Percentiles rank a stretch among this genome's conserved stretches.
Conservation (phyloP, 2,797 vertebrate species). For the Alauda arvensis region DNA sequence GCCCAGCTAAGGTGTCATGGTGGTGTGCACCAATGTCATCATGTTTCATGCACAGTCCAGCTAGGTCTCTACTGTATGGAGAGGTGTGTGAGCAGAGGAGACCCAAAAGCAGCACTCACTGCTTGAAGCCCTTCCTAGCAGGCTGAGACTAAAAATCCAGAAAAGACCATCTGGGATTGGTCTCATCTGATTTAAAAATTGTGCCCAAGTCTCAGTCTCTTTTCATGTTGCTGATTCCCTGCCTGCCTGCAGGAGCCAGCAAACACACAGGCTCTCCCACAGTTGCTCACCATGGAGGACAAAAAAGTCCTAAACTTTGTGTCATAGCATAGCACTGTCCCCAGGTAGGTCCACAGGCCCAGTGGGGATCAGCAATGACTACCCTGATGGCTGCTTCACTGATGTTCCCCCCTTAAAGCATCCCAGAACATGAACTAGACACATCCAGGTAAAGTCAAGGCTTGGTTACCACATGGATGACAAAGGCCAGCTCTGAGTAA, state of each 20-base stretch:
- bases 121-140: not conserved
- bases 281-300: not conserved
- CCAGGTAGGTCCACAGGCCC: not conserved
- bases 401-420: not conserved
- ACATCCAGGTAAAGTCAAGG: not conserved
- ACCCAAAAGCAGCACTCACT: accelerated
- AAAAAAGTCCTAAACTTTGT: not conserved
- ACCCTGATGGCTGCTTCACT: not conserved
- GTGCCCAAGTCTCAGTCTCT: not conserved
- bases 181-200: not conserved
- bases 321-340: not conserved
- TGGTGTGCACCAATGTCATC: not conserved
- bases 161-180: not conserved
- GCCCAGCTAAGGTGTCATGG: accelerated
- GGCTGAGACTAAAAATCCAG: not conserved
- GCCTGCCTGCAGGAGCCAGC: no score
- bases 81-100: not conserved
- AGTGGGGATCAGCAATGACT: not conserved
- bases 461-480: not conserved
- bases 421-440: not conserved
- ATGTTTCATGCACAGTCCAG: not conserved
- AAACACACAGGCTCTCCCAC: not conserved
- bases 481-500: not conserved
- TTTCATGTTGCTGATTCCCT: not conserved
- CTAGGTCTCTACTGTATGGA: not conserved